Base-by-base conservation (phyloP, 1,140 invertebrate species). In the Brachionus paranguensis region DNA sequence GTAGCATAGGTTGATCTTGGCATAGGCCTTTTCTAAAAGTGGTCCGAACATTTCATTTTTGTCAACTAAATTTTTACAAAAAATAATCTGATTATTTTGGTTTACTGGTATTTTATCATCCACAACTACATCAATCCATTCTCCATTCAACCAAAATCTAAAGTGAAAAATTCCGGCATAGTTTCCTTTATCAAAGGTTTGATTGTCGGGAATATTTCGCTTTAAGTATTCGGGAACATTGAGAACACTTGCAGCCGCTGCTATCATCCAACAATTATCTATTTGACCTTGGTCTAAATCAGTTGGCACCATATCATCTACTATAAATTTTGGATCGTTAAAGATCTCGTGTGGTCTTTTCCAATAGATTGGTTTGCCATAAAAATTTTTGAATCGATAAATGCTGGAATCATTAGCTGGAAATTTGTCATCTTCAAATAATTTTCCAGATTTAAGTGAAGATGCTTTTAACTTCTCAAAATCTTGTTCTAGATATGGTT, bases 21-120 rank as follows among this genome's bases (percentile, higher is more conserved):
- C 90, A 86, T 90, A 90, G 6, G 90, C 90, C 86, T 91, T 91
- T 86, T 91, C 91, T 14, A 91, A 84, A 0, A 91, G 86, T 0
- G 91, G 88, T 14, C 89, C 88, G 90, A 91, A 91, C 85, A 91
- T 91, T 86, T 91, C 91, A 37, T 87, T 87, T 64, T 55, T 76
- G 27, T 68, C 60, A 24, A 53, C 53, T 7, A 33, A 64, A 65
- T 84, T 84, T 41, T 29, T 24, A 64, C 83, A 84, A 76, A 64
- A 72, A 55, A 64, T 45, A 3, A 65, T 33, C 11, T 45, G 14
- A 29, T 60, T 60, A 11, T 33, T 29, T 33, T 53, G 17, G 64
- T 76, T 37, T 14, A 88, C 88, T 1, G 91, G 91, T 65, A 91
- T 86, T 24, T 88, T 85, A 86, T 91, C 90, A 84, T 91, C 90